A percentile compares a stretch with the other conserved stretches of the same genome.
Conservation (phyloP, 2,113 vertebrate genomes). For the Brevimyrus niger region DNA sequence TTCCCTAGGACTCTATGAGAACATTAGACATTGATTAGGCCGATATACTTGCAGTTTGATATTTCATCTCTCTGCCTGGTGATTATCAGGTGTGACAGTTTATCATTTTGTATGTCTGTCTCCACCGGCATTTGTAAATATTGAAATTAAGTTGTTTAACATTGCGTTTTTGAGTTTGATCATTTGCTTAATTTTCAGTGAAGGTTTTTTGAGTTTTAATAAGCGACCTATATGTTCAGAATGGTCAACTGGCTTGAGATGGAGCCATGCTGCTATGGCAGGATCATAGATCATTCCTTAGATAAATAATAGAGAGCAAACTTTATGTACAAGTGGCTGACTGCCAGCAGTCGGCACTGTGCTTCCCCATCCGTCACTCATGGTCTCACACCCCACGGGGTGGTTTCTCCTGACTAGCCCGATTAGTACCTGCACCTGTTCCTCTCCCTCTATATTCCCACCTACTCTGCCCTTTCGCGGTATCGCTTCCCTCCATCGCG, state of each 20-base stretch:
- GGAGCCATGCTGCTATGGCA: neutral
- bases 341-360: neutral
- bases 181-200: neutral
- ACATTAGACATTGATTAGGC: neutral
- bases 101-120: neutral
- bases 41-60: neutral
- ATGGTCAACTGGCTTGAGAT: neutral
- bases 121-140: neutral
- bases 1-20: neutral
- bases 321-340: neutral
- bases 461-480: too few relatives aligned
- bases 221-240: neutral
- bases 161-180: neutral
- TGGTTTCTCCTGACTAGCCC: too few relatives aligned
- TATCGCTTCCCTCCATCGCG: too few relatives aligned
- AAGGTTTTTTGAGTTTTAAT: neutral
- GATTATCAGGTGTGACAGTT: neutral
- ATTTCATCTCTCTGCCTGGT: neutral
- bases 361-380: too few relatives aligned
- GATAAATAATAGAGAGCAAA: neutral
- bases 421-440: too few relatives aligned
- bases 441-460: too few relatives aligned
- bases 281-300: neutral
- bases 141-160: neutral
- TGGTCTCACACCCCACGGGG: too few relatives aligned